A percentile compares a stretch with the other conserved stretches of the same genome.
phyloP scores from a whole-genome alignment of 2,113 vertebrate genomes.

The Anser brachyrhynchus region DNA sequence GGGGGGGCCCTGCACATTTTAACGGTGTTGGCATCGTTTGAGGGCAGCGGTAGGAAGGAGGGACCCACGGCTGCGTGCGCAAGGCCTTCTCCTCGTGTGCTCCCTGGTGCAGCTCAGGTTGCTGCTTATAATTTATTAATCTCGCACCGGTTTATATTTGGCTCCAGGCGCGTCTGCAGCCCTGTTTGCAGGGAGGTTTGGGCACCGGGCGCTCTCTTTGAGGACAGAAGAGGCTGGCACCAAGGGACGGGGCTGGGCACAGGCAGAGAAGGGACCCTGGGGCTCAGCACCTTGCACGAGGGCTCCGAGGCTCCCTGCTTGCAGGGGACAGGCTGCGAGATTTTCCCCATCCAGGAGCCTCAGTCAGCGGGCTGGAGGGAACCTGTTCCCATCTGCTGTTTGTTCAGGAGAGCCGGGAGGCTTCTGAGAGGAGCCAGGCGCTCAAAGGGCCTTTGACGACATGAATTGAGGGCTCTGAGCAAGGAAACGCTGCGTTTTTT shows the following conservation, averaged over 20 bases:
- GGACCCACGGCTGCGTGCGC: background rate
- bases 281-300: background rate
- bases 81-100: background rate
- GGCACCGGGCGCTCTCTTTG: background rate
- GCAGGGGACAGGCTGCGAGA: background rate
- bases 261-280: background rate
- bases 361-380: background rate
- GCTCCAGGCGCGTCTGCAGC: background rate
- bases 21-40: background rate
- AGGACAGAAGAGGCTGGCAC: background rate
- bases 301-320: background rate
- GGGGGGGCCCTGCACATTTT: background rate
- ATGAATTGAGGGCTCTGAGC: slow-evolving; percentile 31
- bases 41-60: background rate
- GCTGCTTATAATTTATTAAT: background rate
- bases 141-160: background rate
- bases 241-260: background rate
- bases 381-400: slow-evolving; percentile 41
- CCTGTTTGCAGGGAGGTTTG: background rate
- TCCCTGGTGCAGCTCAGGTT: background rate
- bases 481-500: slow-evolving; percentile 18
- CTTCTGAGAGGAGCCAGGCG: background rate
- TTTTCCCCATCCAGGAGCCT: background rate
- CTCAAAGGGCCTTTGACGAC: slow-evolving; percentile 64
- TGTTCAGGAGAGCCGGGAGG: slow-evolving; percentile 17